Evolutionary conservation across 2,797 vertebrate genomes (phyloP), one percentile per base, ranked within the genome.

Genomic region (Thunnus albacares): DNA sequence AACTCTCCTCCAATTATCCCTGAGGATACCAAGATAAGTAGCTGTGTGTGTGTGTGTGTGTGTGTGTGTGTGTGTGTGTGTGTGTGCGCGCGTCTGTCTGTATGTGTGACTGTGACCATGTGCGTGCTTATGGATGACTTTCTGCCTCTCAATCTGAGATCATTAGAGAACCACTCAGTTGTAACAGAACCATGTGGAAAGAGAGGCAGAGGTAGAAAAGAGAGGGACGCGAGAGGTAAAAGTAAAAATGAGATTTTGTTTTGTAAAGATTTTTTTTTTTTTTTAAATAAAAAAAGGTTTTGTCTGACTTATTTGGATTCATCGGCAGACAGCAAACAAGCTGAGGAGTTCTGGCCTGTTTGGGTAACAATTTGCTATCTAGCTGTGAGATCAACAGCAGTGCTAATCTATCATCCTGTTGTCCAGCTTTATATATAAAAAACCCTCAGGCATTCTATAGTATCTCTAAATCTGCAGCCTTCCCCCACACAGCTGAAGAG

Each of bases 161-260:
- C 92, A 90, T 94, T 94, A 93, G 83, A 87, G 87, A 91, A 79
- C 71, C 89, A 78, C 80, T 90, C 80, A 89, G 81, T 73, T 78
- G 78, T 70, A 90, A 87, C 83, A 89, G 82, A 89, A 88, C 82
- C 81, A 87, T 10, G 41, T 62, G 65, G 81, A 83, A 86, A 64
- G 65, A 66, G 62, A 74, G 22, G 69, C 78, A 74, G 77, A 77
- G 57, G 84, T 52, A 73, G 66, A 61, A 45, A 62, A 35, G 20
- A 51, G 60, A 72, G 65, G 62, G 17, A 82, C 3, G 71, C 2
- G 4, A 81, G 69, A 77, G 77, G 75, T 79, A 77, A 85, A 84
- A 69, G 3, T 68, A 15, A 67, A 61, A 80, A 68, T 26, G 4
- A 74, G 78, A 52, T 74, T 86, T 83, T 70, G 41, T 51, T 77